Base-by-base conservation (phyloP, 2,888 invertebrate species). In the Monoplex corrugatus region DNA sequence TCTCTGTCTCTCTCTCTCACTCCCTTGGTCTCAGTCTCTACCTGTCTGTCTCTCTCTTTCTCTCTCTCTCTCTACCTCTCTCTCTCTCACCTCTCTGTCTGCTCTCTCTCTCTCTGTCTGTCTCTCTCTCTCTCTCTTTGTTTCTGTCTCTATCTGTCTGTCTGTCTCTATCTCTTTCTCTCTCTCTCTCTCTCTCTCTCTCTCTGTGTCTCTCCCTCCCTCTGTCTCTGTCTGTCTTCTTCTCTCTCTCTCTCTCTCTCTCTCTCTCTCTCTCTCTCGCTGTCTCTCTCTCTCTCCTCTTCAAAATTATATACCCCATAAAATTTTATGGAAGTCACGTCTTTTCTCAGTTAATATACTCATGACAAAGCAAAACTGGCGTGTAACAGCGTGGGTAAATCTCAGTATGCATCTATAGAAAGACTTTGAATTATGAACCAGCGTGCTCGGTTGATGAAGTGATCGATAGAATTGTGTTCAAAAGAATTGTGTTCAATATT, bases 251-350 rank as follows among this genome's bases (percentile, higher is more conserved):
- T 72, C 35, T 72, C 35, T 72, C 2, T 35, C 72, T 72, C 72
- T 35, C 72, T 72, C 72, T 72, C 72, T 72, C 72, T 72, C 72
- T 72, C 72, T 72, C 72, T 72, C 72, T 72, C 72, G n/a, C 72
- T 72, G 32, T 32, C 35, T 72, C 32, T 32, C 72, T 72, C 32
- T 63, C 63, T 23, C 23, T 32, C 72, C 16, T n/a, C n/a, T n/a
- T n/a, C n/a, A n/a, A n/a, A n/a, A n/a, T n/a, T n/a, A n/a, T n/a
- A n/a, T n/a, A n/a, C n/a, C n/a, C n/a, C n/a, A n/a, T n/a, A n/a
- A n/a, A n/a, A n/a, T n/a, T n/a, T n/a, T n/a, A n/a, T n/a, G n/a
- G n/a, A n/a, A n/a, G n/a, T n/a, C n/a, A n/a, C n/a, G n/a, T n/a
- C n/a, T n/a, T n/a, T n/a, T n/a, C n/a, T n/a, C n/a, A n/a, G n/a